These are phyloP conservation scores for Galago senegalensis DNA, from an alignment of 2,797 vertebrate species.

Conservation along the genomic window DNA sequence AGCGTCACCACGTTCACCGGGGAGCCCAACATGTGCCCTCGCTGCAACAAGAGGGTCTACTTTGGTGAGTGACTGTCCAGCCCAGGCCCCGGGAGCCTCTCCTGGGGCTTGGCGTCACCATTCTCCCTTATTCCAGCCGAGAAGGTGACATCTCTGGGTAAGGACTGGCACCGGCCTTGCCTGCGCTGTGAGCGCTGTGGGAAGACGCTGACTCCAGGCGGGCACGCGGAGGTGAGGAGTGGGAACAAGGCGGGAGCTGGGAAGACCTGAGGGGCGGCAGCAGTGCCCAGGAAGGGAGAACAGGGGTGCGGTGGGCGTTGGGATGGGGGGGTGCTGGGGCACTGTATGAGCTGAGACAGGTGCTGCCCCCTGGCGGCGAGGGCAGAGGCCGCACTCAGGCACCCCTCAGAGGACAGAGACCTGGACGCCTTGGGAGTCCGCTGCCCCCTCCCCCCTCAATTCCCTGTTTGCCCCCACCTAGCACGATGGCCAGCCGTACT, in stretches of 20 bases:
- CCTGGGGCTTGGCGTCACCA: rapidly evolving
- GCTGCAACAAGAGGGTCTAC: slow-evolving; percentile 98
- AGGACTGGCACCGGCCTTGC: slow-evolving; percentile 99
- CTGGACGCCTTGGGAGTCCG: rapidly evolving
- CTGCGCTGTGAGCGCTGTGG: slow-evolving; percentile 97
- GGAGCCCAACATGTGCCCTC: slow-evolving; percentile 96
- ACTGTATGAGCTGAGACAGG: too few species aligned
- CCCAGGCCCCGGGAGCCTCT: rapidly evolving
- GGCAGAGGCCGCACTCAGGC: neutral
- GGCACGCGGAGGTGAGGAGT: slow-evolving; percentile 96
- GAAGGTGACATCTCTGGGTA: slow-evolving; percentile 99
- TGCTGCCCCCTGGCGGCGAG: slow-evolving; percentile 6
- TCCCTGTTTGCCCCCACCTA: slow-evolving; percentile 85
- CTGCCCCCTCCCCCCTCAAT: neutral
- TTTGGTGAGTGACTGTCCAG: slow-evolving; percentile 93
- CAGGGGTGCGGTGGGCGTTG: neutral
- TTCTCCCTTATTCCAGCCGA: slow-evolving; percentile 90
- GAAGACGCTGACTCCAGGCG: slow-evolving; percentile 96
- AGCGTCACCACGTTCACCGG: slow-evolving; percentile 97
- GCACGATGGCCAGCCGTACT: slow-evolving; percentile 97
- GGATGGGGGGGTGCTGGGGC: too few species aligned
- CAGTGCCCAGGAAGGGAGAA: too few species aligned
- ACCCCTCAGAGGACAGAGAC: too few species aligned
- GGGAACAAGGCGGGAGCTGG: rapidly evolving
- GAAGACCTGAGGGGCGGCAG: rapidly evolving